phyloP scores from a whole-genome alignment of 2,113 vertebrate species.

The Thunnus maccoyii region DNA sequence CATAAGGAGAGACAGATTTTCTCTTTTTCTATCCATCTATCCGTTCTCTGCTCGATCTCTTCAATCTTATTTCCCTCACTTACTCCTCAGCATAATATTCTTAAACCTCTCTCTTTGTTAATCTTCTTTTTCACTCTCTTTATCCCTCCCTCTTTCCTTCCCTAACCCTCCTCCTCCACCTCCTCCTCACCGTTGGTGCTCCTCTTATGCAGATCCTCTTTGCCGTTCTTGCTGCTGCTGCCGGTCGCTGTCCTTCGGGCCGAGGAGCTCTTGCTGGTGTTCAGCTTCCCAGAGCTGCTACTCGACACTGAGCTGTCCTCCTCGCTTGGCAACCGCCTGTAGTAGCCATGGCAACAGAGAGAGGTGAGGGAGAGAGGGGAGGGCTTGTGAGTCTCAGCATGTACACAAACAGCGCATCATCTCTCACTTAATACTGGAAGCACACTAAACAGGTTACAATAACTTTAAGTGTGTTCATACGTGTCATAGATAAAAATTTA shows the following conservation, averaged over 20 bases:
- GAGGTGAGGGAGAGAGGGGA: slow-evolving; percentile 33
- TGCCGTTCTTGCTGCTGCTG: slow-evolving; percentile 89
- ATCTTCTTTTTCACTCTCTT: background rate
- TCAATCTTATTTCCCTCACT: background rate
- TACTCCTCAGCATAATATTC: background rate
- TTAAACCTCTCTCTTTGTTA: background rate
- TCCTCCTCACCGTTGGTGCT: slow-evolving; percentile 67
- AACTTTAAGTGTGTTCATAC: background rate
- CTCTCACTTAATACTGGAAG: slow-evolving; percentile 24
- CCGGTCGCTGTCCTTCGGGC: slow-evolving; percentile 89
- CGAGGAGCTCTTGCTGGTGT: slow-evolving; percentile 89
- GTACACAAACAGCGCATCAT: slow-evolving; percentile 47
- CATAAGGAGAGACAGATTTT: background rate
- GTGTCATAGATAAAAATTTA: background rate
- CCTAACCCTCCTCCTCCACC: background rate
- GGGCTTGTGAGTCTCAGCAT: slow-evolving; percentile 44
- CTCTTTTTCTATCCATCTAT: background rate
- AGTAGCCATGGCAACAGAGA: slow-evolving; percentile 96
- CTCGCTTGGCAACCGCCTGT: slow-evolving; percentile 94
- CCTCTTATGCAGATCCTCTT: slow-evolving; percentile 82
- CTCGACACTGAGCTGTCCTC: slow-evolving; percentile 94
- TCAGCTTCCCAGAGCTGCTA: slow-evolving; percentile 93
- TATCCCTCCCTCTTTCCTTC: background rate
- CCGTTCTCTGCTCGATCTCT: background rate
- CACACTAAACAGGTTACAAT: background rate